Evolutionary conservation across 2,113 vertebrate species (phyloP).

Genomic region (Polypterus bichir): DNA sequence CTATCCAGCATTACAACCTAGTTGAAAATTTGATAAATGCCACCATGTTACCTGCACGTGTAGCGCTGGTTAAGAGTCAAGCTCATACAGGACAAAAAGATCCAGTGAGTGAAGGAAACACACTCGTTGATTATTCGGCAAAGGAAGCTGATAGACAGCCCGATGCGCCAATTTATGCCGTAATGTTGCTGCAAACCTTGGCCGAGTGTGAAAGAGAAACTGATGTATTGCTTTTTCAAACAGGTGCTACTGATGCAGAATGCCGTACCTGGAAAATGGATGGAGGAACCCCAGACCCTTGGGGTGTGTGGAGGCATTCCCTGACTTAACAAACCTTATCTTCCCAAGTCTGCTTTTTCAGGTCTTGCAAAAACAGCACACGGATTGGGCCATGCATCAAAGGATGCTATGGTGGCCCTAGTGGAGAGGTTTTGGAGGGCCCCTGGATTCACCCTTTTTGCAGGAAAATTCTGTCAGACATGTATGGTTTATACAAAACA

Average conservation of each 20-base stretch:
- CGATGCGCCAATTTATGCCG: no score
- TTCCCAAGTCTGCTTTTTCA: no score
- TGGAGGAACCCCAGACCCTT: no score
- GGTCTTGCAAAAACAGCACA: background rate
- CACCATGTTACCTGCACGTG: background rate
- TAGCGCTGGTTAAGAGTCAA: background rate
- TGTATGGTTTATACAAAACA: background rate
- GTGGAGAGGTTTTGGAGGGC: background rate
- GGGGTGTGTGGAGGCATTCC: no score
- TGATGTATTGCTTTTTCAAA: no score
- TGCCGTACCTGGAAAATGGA: no score
- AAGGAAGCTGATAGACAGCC: background rate
- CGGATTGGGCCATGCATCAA: background rate
- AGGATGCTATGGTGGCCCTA: background rate
- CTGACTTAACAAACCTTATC: no score
- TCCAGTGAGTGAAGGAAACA: background rate
- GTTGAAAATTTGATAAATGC: background rate
- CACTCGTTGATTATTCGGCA: background rate
- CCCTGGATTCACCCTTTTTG: background rate
- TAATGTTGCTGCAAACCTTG: no score
- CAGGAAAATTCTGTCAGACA: background rate
- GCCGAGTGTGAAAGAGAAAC: no score
- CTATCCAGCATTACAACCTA: background rate
- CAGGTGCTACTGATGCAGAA: no score
- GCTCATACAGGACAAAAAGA: background rate